Conservation (phyloP, 2,888 invertebrate genomes). For the Fragum whitleyi region DNA sequence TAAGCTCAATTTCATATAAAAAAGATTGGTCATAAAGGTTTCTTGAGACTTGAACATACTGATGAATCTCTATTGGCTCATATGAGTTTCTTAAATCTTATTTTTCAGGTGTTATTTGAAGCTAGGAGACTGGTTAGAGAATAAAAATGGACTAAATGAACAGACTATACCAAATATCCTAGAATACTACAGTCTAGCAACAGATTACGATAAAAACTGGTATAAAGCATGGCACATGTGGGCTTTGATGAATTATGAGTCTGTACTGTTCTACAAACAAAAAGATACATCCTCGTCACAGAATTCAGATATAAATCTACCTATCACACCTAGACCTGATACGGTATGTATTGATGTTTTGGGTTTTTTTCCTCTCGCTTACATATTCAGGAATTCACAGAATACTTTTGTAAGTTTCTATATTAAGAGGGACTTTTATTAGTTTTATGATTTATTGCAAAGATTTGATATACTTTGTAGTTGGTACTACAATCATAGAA, state of each 20-base stretch:
- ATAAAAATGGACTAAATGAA: constrained; percentile 92
- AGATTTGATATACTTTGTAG: too few relatives aligned
- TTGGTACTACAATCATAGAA: too few relatives aligned
- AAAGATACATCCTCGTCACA: constrained; percentile 68
- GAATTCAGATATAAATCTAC: constrained; percentile 57
- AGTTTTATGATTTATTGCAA: too few relatives aligned
- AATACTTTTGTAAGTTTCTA: too few relatives aligned
- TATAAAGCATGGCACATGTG: constrained; percentile 97
- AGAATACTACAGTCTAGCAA: constrained; percentile 92
- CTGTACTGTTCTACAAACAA: constrained; percentile 90
- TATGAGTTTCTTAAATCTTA: neutral
- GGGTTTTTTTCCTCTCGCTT: too few relatives aligned
- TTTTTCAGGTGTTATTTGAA: constrained; percentile 94
- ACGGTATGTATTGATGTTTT: constrained; percentile 58
- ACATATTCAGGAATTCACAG: too few relatives aligned
- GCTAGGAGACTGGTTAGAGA: constrained; percentile 97
- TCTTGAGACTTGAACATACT: too few relatives aligned
- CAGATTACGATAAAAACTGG: constrained; percentile 94
- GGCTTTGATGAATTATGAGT: constrained; percentile 99
- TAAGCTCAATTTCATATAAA: too few relatives aligned
- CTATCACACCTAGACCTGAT: constrained; percentile 72
- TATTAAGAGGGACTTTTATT: too few relatives aligned
- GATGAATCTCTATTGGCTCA: too few relatives aligned
- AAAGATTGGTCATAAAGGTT: too few relatives aligned
- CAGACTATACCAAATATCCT: constrained; percentile 89